These are phyloP conservation scores for Acanthosepion pharaonis DNA, from an alignment of 2,888 invertebrate species.

Conservation along the genomic window DNA sequence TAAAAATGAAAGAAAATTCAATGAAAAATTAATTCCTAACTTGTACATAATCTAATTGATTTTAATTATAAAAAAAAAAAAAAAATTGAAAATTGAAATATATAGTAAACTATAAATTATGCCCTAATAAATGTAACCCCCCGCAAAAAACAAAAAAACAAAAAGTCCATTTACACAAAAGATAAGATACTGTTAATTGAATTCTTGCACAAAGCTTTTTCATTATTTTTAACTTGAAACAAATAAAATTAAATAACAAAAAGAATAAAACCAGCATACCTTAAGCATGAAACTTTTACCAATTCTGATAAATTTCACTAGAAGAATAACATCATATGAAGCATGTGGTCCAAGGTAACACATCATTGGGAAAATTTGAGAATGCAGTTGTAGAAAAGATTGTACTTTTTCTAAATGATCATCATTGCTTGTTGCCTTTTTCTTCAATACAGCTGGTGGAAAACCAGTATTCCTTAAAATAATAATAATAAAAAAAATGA, in stretches of 20 bases:
- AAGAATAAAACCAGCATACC: slow-evolving; percentile 58
- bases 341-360: slow-evolving; percentile 89
- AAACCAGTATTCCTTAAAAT: slow-evolving; percentile 49
- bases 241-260: background rate
- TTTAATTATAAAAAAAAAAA: no score
- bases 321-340: slow-evolving; percentile 87
- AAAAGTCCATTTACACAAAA: no score
- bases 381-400: slow-evolving; percentile 83
- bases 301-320: slow-evolving; percentile 86
- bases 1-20: no score
- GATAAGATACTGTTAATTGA: no score
- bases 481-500: background rate
- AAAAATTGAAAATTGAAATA: no score
- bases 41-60: no score
- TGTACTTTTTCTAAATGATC: slow-evolving; percentile 77
- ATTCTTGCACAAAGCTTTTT: no score
- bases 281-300: slow-evolving; percentile 76
- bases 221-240: background rate
- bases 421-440: slow-evolving; percentile 53
- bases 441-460: slow-evolving; percentile 54
- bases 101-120: no score
- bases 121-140: no score
- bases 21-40: no score
- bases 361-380: slow-evolving; percentile 88
- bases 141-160: no score